Conservation (phyloP, 2,888 invertebrate species). For the Chymomyza amoena region DNA sequence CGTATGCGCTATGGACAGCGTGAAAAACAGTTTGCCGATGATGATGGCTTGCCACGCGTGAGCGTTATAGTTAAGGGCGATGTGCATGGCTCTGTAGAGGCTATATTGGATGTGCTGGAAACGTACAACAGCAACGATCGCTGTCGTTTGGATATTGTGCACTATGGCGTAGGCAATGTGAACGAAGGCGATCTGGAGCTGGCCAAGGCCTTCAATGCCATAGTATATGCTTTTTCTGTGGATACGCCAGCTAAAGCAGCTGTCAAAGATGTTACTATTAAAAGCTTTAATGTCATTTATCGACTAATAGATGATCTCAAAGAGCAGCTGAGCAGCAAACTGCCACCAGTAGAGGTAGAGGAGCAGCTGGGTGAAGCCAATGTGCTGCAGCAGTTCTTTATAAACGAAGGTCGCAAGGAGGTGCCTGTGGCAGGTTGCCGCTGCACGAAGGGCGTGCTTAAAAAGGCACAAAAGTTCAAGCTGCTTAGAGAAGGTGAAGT, state of each 20-base stretch:
- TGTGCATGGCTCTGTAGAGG: constrained; percentile 97
- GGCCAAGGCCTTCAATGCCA: constrained; percentile 86
- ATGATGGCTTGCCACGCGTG: constrained; percentile 81
- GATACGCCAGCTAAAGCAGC: constrained; percentile 78
- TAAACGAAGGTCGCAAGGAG: constrained; percentile 88
- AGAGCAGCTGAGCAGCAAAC: constrained; percentile 84
- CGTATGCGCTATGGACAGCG: constrained; percentile 82
- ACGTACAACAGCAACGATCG: constrained; percentile 87
- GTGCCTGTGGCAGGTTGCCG: constrained; percentile 93
- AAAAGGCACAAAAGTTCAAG: constrained; percentile 83
- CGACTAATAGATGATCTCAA: constrained; percentile 93
- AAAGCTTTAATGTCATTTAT: constrained; percentile 93
- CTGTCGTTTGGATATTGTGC: constrained; percentile 90
- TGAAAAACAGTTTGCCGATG: constrained; percentile 79
- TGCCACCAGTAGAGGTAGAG: constrained; percentile 87
- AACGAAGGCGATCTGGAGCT: constrained; percentile 90
- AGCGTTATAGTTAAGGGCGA: constrained; percentile 89
- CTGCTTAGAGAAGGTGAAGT: constrained; percentile 84
- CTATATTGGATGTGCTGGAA: constrained; percentile 92
- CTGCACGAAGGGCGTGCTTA: constrained; percentile 88
- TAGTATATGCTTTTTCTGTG: constrained; percentile 94
- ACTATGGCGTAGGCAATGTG: constrained; percentile 93
- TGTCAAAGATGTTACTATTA: constrained; percentile 81
- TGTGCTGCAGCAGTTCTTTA: constrained; percentile 89
- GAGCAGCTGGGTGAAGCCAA: constrained; percentile 91